phyloP scores from a whole-genome alignment of 2,113 vertebrate genomes.

The Tachycineta bicolor region DNA sequence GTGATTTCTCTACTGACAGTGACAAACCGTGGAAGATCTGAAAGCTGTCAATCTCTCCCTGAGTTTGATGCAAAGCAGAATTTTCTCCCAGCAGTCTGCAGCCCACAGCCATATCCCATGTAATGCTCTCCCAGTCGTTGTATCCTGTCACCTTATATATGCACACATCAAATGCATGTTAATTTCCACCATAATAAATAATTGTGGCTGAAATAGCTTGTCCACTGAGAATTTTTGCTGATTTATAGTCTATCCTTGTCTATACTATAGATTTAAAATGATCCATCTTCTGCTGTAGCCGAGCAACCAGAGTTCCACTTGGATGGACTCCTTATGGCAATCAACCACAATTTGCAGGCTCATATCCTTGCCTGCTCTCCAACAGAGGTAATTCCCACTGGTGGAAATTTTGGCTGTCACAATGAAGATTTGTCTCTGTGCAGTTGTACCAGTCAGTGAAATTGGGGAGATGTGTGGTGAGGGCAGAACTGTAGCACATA shows the following conservation, averaged over 20 bases:
- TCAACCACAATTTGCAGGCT: neutral
- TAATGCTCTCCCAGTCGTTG: neutral
- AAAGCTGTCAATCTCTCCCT: neutral
- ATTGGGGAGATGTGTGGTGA: neutral
- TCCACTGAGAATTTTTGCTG: neutral
- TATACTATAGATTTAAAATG: neutral
- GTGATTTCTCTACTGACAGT: neutral
- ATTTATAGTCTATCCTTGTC: neutral
- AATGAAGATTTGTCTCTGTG: neutral
- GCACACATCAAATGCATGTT: neutral
- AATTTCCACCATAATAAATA: slow-evolving; percentile 14
- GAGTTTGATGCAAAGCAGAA: neutral
- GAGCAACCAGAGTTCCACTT: neutral
- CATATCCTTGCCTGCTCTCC: neutral
- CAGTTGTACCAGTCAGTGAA: neutral
- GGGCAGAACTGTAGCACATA: neutral
- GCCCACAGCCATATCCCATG: neutral
- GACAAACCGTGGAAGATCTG: neutral
- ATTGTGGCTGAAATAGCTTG: neutral
- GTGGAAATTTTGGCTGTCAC: neutral
- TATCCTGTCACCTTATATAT: neutral
- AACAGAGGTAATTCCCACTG: neutral
- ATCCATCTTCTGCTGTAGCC: neutral
- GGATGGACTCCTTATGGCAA: neutral
- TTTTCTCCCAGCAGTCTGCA: neutral